phyloP scores from a whole-genome alignment of 1,140 invertebrate genomes.

The Caenorhabditis remanei region DNA sequence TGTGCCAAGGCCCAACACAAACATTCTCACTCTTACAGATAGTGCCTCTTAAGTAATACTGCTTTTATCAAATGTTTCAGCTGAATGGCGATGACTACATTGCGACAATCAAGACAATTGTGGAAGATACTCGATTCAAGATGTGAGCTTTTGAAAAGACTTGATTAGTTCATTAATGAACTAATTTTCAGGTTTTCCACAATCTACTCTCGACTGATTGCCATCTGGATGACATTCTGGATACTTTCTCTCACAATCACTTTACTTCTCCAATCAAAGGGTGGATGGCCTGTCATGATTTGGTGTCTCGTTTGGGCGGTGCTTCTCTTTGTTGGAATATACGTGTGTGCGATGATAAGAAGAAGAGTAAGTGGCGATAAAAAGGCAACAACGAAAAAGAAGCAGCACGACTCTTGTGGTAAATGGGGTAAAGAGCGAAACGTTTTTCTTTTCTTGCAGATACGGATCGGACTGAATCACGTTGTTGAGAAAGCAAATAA shows the following conservation, averaged over 20 bases:
- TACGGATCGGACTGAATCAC: constrained; percentile 63
- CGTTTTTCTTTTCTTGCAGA: constrained; percentile 27
- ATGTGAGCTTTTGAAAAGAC: constrained; percentile 46
- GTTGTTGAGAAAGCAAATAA: constrained; percentile 61
- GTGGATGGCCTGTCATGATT: constrained; percentile 63
- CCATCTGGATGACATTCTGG: constrained; percentile 60
- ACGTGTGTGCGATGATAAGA: constrained; percentile 60
- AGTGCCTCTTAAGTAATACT: no score
- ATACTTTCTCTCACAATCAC: constrained; percentile 20
- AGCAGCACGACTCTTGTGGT: neutral
- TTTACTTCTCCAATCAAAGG: constrained; percentile 57
- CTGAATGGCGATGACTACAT: constrained; percentile 57
- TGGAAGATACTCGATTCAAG: constrained; percentile 54
- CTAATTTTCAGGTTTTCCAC: constrained; percentile 54
- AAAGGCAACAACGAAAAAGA: neutral
- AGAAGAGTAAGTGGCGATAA: constrained; percentile 44
- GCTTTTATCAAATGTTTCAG: neutral
- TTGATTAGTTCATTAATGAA: neutral
- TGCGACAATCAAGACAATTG: constrained; percentile 50
- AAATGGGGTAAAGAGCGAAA: neutral
- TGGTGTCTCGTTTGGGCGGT: constrained; percentile 60
- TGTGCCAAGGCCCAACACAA: no score
- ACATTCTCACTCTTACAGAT: no score
- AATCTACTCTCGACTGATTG: constrained; percentile 59
- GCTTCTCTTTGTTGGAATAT: constrained; percentile 57